Conservation (phyloP, 1,140 invertebrate species). For the Sarcophaga bullata region DNA sequence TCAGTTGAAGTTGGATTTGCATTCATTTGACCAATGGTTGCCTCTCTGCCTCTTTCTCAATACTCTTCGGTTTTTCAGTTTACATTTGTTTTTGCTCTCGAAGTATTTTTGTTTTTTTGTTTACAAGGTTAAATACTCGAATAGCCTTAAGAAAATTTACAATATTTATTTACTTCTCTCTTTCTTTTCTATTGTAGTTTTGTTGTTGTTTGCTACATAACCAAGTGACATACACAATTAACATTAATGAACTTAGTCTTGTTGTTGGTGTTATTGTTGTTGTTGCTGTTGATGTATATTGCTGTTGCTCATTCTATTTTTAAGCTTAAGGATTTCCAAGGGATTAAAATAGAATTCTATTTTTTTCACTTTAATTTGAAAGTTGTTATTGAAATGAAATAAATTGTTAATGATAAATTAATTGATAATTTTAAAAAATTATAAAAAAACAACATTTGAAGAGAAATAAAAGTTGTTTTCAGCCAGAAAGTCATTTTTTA, state of each 20-base stretch:
- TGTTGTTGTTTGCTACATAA: too few relatives aligned
- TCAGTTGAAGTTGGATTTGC: neutral
- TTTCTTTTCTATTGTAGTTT: neutral
- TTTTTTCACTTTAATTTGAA: too few relatives aligned
- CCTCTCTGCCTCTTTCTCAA: too few relatives aligned
- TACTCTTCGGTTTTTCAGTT: neutral
- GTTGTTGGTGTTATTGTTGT: too few relatives aligned
- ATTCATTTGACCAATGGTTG: neutral
- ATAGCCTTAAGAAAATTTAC: constrained; percentile 4
- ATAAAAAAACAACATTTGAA: too few relatives aligned
- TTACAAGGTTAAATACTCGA: constrained; percentile 20
- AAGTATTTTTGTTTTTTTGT: neutral
- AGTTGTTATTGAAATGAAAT: too few relatives aligned
- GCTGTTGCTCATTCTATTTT: neutral
- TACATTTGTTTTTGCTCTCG: neutral
- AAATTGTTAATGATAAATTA: too few relatives aligned
- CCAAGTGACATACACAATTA: constrained; percentile 4
- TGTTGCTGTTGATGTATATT: neutral
- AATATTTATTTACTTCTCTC: constrained; percentile 12
- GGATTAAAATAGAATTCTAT: too few relatives aligned
- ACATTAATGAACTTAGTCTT: constrained; percentile 3
- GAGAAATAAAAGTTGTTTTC: too few relatives aligned
- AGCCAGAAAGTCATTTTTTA: too few relatives aligned
- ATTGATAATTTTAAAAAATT: too few relatives aligned
- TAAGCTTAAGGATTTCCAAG: neutral